Evolutionary conservation across 2,888 invertebrate species (phyloP), one percentile per base, ranked within the genome.

Genomic region (Microctonus hyperodae): DNA sequence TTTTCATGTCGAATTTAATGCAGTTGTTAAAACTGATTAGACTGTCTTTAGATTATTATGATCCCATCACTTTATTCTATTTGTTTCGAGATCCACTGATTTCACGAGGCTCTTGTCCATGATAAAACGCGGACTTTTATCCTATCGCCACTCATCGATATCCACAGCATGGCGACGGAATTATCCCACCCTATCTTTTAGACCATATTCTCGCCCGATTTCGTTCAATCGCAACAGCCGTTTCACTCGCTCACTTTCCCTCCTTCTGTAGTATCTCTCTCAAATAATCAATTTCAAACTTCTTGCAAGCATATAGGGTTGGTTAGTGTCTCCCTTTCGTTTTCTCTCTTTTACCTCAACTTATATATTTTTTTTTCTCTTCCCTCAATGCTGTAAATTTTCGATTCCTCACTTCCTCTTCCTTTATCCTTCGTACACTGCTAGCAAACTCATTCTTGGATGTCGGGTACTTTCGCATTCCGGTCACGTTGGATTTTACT

Each of bases 401-500:
- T 58, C 68, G 60, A 67, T 68, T 67, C 51, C 50, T 22, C 23
- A 44, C 50, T 35, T 37, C 22, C n/a, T 40, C 16, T 31, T 25
- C 57, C 31, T 35, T 44, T 16, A 44, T 7, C 16, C 9, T 62
- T 40, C 11, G 13, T 10, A 37, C 66, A 56, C 28, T 33, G 35
- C 16, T 31, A 25, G 28, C 35, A 28, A 70, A 72, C 67, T 68
- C 66, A 68, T 37, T 56, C 65, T 64, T 68, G 66, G 57, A 65
- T 51, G 35, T 67, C 67, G 65, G 37, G 55, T 63, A 48, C 16
- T 66, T 59, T 53, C 51, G 40, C 67, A 80, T 80, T 78, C 76
- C 74, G 67, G 66, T 76, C 80, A 80, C 80, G 79, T 78, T 73
- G 71, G 72, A 73, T 76, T 74, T 71, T 73, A 73, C 77, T 79